Evolutionary conservation across 2,797 vertebrate genomes (phyloP).

Genomic region (Leucoraja ocellata): DNA sequence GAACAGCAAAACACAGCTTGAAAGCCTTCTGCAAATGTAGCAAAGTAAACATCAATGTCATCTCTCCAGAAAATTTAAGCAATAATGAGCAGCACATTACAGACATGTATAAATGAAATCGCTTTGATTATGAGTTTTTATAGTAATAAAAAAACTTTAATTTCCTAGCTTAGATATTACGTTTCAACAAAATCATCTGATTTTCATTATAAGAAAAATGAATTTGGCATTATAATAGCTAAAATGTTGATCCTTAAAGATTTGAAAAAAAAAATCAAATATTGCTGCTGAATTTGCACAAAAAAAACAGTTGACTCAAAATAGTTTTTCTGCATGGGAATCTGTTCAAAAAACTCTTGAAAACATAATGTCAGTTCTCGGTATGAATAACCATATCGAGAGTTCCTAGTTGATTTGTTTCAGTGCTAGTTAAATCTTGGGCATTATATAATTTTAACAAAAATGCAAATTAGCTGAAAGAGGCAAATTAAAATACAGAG

Average conservation of each 20-base stretch:
- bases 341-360: not conserved
- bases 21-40: not conserved
- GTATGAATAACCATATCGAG: not conserved
- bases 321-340: not conserved
- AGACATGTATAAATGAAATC: not conserved
- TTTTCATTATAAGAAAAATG: not conserved
- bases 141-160: not conserved
- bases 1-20: not conserved
- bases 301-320: not conserved
- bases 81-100: constrained; percentile 1
- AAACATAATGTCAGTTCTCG: not conserved
- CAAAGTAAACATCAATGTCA: not conserved
- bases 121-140: not conserved
- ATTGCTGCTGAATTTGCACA: constrained; percentile 4
- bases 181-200: constrained; percentile 7
- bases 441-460: not conserved
- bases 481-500: not conserved
- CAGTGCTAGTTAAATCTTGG: not conserved
- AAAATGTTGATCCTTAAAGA: not conserved
- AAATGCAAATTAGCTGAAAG: not conserved
- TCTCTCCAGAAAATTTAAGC: not conserved
- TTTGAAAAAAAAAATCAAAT: not conserved
- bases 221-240: not conserved
- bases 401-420: constrained; percentile 8
- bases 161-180: not conserved